These are phyloP conservation scores for Garrulus glandarius DNA, from an alignment of 2,797 vertebrate species.

Conservation along the genomic window DNA sequence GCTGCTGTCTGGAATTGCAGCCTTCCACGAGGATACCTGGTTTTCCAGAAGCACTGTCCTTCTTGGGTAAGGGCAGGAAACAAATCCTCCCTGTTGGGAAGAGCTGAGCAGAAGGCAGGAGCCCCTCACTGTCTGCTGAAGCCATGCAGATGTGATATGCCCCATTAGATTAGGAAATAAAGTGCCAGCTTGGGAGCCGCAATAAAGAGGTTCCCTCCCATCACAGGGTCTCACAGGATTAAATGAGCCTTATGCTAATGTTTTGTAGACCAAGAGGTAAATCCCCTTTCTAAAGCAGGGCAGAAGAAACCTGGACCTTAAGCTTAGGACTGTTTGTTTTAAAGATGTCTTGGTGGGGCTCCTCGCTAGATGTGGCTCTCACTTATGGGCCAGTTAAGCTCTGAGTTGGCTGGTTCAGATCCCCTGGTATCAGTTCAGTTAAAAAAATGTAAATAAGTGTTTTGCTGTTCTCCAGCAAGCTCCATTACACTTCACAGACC, in stretches of 20 bases:
- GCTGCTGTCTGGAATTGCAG: not conserved
- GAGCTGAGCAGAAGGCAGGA: not conserved
- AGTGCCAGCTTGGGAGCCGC: constrained; percentile 8
- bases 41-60: not conserved
- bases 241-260: constrained; percentile 3
- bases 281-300: not conserved
- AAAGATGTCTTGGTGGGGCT: not conserved
- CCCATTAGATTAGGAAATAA: constrained; percentile 16
- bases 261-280: not conserved
- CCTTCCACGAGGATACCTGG: fast-evolving
- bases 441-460: not conserved
- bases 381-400: not conserved
- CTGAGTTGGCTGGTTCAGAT: not conserved
- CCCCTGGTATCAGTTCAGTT: not conserved
- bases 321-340: not conserved
- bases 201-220: not conserved
- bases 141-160: not conserved
- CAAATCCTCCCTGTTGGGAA: not conserved
- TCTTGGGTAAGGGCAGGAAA: not conserved
- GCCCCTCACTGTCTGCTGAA: not conserved
- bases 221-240: not conserved
- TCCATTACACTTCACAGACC: not conserved
- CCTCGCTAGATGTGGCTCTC: not conserved
- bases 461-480: not conserved
- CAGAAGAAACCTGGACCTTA: not conserved